Conservation (phyloP, 2,797 vertebrate genomes). For the Centropyge bicolor region DNA sequence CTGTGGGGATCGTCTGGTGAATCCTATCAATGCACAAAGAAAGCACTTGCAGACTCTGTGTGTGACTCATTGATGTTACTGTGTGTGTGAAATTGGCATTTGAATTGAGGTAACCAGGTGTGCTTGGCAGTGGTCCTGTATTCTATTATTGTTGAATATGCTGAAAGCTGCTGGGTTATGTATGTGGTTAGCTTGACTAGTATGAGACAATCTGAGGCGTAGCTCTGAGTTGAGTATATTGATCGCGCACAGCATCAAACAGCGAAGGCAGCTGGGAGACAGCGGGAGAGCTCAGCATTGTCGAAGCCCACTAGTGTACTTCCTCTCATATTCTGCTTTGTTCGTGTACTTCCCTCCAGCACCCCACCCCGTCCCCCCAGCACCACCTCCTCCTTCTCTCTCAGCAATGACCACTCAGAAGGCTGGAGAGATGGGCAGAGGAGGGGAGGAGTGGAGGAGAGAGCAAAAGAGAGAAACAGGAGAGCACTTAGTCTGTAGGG, state of each 20-base stretch:
- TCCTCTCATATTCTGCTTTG: conserved; percentile 70
- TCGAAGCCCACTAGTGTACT: conserved; percentile 62
- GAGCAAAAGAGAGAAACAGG: conserved; percentile 65
- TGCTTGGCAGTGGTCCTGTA: conserved; percentile 8
- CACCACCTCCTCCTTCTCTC: conserved; percentile 42
- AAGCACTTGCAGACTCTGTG: conserved; percentile 24
- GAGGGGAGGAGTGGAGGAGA: conserved; percentile 64
- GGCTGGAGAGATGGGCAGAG: conserved; percentile 55
- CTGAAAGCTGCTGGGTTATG: conserved; percentile 44
- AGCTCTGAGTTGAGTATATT: conserved; percentile 65
- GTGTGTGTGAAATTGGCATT: conserved; percentile 36
- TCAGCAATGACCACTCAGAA: conserved; percentile 69
- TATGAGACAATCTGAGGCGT: conserved; percentile 43
- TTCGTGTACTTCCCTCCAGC: conserved; percentile 50
- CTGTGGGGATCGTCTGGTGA: conserved; percentile 31
- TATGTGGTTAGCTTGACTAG: conserved; percentile 44
- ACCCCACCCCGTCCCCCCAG: conserved; percentile 23
- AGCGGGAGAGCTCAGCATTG: conserved; percentile 57
- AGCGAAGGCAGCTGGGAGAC: conserved; percentile 72
- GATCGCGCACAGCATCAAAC: conserved; percentile 77
- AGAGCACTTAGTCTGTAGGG: conserved; percentile 80
- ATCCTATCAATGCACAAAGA: conserved; percentile 25
- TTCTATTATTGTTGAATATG: conserved; percentile 40
- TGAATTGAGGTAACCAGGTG: conserved; percentile 54
- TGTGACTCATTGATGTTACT: conserved; percentile 37